A percentile compares a stretch with the other conserved stretches of the same genome.
Conservation (phyloP, 1,140 invertebrate genomes). For the Hesperophylax magnus region DNA sequence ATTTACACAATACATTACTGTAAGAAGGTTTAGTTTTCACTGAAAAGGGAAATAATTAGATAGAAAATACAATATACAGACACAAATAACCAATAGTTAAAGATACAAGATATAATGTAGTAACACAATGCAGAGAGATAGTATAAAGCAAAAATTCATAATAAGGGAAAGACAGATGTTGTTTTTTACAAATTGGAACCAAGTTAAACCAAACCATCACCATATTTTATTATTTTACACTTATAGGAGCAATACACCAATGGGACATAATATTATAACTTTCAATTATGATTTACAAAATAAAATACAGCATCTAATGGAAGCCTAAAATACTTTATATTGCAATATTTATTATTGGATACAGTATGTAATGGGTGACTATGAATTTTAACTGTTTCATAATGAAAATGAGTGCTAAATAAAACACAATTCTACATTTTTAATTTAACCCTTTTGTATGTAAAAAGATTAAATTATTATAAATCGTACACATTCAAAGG, state of each 20-base stretch:
- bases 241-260: background rate
- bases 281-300: background rate
- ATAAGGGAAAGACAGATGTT: conserved; percentile 18
- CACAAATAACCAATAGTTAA: background rate
- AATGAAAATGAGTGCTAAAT: no score
- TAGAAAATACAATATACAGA: background rate
- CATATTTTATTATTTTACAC: conserved; percentile 16
- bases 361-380: background rate
- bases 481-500: no score
- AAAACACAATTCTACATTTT: no score
- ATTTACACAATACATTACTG: no score
- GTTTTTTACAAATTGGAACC: conserved; percentile 33
- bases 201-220: conserved; percentile 55
- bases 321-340: no score
- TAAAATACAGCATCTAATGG: no score
- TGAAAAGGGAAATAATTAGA: conserved; percentile 1
- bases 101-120: background rate
- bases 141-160: conserved; percentile 12
- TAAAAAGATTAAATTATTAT: no score
- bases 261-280: background rate
- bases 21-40: background rate
- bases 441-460: no score
- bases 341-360: background rate
- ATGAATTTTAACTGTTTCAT: no score
- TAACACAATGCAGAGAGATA: conserved; percentile 11